Evolutionary conservation across 2,888 invertebrate species (phyloP).

Genomic region (Monopis laevigella): DNA sequence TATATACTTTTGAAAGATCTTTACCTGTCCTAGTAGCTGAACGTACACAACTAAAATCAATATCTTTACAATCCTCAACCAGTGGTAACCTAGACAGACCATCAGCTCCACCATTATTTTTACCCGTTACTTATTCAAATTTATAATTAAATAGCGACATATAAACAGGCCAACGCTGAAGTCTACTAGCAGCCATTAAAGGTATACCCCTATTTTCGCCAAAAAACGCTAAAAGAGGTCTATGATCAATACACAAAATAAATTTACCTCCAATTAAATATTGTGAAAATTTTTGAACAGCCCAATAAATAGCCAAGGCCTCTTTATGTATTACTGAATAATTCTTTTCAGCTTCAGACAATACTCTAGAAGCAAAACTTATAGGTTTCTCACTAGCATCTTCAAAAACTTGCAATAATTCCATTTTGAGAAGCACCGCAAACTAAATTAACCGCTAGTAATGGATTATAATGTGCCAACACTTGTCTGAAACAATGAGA

Average conservation of each 20-base stretch:
- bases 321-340: constrained; percentile 30
- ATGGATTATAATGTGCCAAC: no score
- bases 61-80: no score
- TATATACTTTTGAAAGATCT: no score
- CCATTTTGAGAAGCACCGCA: constrained; percentile 26
- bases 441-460: no score
- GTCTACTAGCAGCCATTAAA: constrained; percentile 27
- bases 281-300: constrained; percentile 28
- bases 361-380: constrained; percentile 25
- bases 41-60: no score
- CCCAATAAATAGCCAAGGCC: constrained; percentile 30
- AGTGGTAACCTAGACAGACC: no score
- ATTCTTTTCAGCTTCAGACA: constrained; percentile 27
- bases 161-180: constrained; percentile 26
- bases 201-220: constrained; percentile 27
- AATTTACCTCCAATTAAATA: constrained; percentile 29
- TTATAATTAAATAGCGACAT: no score
- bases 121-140: no score
- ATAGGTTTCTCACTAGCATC: constrained; percentile 25
- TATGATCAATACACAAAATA: constrained; percentile 27
- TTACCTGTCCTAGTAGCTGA: no score
- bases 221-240: constrained; percentile 26
- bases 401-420: constrained; percentile 25
- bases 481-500: constrained; percentile 15
- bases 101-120: no score